Percentiles rank a stretch among this genome's conserved stretches.
These are phyloP conservation scores for Alfaro cultratus DNA, from an alignment of 2,797 vertebrate genomes.

Conservation along the genomic window DNA sequence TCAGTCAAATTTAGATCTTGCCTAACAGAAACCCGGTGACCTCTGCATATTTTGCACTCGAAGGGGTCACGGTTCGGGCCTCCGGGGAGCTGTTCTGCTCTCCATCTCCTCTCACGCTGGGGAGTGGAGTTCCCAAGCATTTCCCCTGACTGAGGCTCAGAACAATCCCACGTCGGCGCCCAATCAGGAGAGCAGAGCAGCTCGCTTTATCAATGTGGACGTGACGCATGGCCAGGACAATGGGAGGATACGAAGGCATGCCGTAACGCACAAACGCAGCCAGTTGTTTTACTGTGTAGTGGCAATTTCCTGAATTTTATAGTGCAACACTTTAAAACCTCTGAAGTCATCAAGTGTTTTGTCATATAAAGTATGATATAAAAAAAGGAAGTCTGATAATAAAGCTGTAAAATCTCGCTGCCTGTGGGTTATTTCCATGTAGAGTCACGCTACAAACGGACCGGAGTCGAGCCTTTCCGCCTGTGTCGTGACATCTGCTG, in stretches of 20 bases:
- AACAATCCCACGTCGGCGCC: constrained; percentile 89
- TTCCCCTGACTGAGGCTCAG: constrained; percentile 87
- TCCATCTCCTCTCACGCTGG: constrained; percentile 93
- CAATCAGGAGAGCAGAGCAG: constrained; percentile 82
- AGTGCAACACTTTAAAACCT: constrained; percentile 53
- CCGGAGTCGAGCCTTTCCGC: constrained; percentile 36
- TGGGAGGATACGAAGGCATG: constrained; percentile 96
- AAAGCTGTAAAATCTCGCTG: constrained; percentile 41
- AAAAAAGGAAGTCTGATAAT: constrained; percentile 36
- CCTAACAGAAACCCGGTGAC: constrained; percentile 89
- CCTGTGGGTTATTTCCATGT: constrained; percentile 42
- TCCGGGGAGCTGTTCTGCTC: constrained; percentile 90
- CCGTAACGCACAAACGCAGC: constrained; percentile 85
- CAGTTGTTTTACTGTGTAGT: constrained; percentile 36
- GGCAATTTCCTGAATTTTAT: constrained; percentile 64
- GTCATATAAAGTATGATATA: constrained; percentile 37
- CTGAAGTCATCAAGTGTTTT: constrained; percentile 36
- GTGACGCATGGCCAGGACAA: constrained; percentile 97
- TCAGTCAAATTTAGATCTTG: constrained; percentile 79
- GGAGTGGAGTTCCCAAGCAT: constrained; percentile 94
- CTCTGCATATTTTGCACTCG: constrained; percentile 94
- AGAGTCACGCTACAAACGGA: constrained; percentile 56
- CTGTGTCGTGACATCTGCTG: constrained; percentile 71
- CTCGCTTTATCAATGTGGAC: constrained; percentile 82
- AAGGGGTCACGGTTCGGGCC: constrained; percentile 88